A percentile compares a stretch with the other conserved stretches of the same genome.
Evolutionary conservation across 2,797 vertebrate genomes (phyloP).

Genomic region (Manis javanica): DNA sequence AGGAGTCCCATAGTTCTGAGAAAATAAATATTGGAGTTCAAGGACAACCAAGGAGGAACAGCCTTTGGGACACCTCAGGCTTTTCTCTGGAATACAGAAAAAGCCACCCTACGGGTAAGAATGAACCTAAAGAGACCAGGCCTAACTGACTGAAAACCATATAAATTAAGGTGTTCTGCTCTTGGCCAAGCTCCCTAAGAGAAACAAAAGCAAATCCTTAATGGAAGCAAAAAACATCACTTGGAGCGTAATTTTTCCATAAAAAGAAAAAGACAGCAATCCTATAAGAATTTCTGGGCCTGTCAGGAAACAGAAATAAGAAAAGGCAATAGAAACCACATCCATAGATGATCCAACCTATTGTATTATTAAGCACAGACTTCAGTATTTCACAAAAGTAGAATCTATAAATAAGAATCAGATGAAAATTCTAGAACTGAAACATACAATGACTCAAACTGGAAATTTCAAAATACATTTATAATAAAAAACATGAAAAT

Average conservation of each 20-base stretch:
- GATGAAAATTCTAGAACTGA: not conserved
- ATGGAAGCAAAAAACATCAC: not conserved
- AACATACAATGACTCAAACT: slow-evolving; percentile 4
- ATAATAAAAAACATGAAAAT: not conserved
- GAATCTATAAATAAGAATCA: slow-evolving; percentile 7
- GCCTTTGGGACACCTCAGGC: not conserved
- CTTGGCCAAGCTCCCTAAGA: not conserved
- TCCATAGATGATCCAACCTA: not conserved
- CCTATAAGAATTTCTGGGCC: not conserved
- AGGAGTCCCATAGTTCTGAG: not conserved
- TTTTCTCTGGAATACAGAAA: not conserved
- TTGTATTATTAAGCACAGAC: not conserved
- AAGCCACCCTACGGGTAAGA: not conserved
- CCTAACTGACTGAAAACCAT: not conserved
- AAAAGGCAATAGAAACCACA: not conserved
- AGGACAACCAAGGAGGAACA: not conserved
- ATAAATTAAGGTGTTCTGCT: not conserved
- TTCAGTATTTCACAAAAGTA: not conserved
- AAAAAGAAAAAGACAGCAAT: not conserved
- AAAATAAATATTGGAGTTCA: slow-evolving; percentile 33
- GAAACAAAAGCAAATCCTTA: slow-evolving; percentile 36
- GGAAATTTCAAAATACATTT: not conserved
- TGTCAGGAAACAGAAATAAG: not conserved
- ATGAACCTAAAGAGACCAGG: not conserved
- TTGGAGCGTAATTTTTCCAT: not conserved